Conservation (phyloP, 2,113 vertebrate species). For the Porphyrio hochstetteri region DNA sequence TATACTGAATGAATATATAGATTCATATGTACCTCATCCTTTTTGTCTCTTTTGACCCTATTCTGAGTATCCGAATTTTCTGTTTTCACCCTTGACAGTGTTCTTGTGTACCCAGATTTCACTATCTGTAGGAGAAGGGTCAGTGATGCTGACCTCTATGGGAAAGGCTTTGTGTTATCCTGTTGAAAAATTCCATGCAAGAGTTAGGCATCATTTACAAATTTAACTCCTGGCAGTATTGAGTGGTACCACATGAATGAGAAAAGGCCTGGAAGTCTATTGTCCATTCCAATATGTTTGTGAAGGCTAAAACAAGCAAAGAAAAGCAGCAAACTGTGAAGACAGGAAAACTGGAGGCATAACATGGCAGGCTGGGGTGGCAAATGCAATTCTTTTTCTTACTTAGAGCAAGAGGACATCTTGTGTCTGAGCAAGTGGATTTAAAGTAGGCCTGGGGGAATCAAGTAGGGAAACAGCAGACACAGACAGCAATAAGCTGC, state of each 20-base stretch:
- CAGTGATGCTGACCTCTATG: background rate
- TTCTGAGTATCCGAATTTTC: background rate
- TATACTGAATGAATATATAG: background rate
- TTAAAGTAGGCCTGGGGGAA: background rate
- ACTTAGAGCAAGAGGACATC: background rate
- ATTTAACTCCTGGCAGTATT: background rate
- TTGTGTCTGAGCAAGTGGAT: background rate
- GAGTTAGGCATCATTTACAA: background rate
- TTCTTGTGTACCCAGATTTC: background rate
- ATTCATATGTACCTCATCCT: background rate
- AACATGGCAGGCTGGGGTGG: background rate
- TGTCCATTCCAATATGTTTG: background rate
- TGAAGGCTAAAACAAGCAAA: background rate
- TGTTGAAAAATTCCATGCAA: background rate
- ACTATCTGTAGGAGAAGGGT: background rate
- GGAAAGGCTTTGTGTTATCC: background rate
- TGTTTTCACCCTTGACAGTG: background rate
- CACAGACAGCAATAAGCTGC: background rate
- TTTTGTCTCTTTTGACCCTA: background rate
- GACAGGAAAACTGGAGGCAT: background rate
- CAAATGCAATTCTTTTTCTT: background rate
- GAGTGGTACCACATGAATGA: background rate
- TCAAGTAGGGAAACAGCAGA: background rate
- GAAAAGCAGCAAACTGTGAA: background rate
- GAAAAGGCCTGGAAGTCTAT: background rate